Evolutionary conservation across 2,888 invertebrate genomes (phyloP).

Genomic region (Theodoxus fluviatilis): DNA sequence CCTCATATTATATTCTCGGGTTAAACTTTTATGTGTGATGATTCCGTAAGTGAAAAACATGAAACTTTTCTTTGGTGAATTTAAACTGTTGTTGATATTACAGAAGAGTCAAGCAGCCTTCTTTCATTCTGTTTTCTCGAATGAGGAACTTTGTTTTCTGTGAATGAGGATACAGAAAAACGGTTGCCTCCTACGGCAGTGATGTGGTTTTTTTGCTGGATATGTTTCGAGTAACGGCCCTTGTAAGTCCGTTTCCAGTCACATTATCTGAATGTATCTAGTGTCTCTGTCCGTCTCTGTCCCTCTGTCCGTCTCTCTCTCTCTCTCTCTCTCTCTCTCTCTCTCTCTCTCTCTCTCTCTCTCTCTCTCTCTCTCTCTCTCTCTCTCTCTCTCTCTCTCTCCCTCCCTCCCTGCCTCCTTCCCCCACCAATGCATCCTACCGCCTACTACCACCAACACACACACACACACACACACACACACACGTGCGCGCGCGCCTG

Average conservation of each 20-base stretch:
- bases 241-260: too few species aligned
- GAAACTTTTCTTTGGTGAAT: too few species aligned
- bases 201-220: too few species aligned
- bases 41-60: too few species aligned
- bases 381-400: constrained; percentile 1
- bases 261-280: too few species aligned
- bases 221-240: too few species aligned
- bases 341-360: neutral
- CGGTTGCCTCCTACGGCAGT: too few species aligned
- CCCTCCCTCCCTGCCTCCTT: neutral
- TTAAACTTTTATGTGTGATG: too few species aligned
- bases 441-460: neutral
- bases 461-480: constrained; percentile 8
- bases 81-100: neutral
- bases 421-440: neutral
- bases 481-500: neutral
- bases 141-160: too few species aligned
- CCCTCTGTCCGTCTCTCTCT: neutral
- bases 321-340: neutral
- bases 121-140: neutral
- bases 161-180: too few species aligned
- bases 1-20: too few species aligned
- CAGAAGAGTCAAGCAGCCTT: neutral
- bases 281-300: constrained; percentile 1
- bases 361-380: constrained; percentile 22